phyloP scores from a whole-genome alignment of 2,888 invertebrate genomes.

The Mallateleia sp. region DNA sequence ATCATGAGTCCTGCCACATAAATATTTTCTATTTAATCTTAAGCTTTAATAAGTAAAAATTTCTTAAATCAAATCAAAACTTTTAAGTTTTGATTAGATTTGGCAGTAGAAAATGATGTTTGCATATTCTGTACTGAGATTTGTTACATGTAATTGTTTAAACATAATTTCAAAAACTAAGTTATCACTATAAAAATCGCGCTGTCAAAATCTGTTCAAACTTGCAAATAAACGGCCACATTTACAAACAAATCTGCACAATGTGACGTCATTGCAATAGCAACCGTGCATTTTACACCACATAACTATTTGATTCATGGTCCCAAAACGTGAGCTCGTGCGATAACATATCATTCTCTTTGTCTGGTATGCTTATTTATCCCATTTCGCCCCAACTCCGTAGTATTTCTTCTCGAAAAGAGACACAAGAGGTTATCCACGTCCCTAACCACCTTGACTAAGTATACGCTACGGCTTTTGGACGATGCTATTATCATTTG shows the following conservation, averaged over 20 bases:
- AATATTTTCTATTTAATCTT: too few relatives aligned
- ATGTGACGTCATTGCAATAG: slow-evolving; percentile 64
- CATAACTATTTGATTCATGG: slow-evolving; percentile 64
- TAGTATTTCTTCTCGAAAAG: slow-evolving; percentile 71
- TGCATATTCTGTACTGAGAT: too few relatives aligned
- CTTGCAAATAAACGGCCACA: too few relatives aligned
- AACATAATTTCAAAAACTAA: too few relatives aligned
- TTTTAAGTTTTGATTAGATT: too few relatives aligned
- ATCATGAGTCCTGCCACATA: too few relatives aligned
- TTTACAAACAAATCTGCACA: slow-evolving; percentile 60
- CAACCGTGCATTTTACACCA: slow-evolving; percentile 55
- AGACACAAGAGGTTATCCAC: slow-evolving; percentile 80
- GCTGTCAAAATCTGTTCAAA: too few relatives aligned
- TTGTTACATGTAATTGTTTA: too few relatives aligned
- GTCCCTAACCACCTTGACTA: slow-evolving; percentile 76
- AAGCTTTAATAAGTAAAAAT: too few relatives aligned
- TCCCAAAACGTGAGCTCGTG: slow-evolving; percentile 64
- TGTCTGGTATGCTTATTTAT: slow-evolving; percentile 70
- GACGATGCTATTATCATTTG: slow-evolving; percentile 83
- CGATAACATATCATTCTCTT: slow-evolving; percentile 71
- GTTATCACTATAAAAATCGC: too few relatives aligned
- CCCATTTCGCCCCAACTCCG: slow-evolving; percentile 70
- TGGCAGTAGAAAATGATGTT: too few relatives aligned
- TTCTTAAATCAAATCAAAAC: too few relatives aligned
- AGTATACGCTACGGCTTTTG: slow-evolving; percentile 82